Conservation (phyloP, 2,888 invertebrate genomes). For the Branchipolynoe longqiensis region DNA sequence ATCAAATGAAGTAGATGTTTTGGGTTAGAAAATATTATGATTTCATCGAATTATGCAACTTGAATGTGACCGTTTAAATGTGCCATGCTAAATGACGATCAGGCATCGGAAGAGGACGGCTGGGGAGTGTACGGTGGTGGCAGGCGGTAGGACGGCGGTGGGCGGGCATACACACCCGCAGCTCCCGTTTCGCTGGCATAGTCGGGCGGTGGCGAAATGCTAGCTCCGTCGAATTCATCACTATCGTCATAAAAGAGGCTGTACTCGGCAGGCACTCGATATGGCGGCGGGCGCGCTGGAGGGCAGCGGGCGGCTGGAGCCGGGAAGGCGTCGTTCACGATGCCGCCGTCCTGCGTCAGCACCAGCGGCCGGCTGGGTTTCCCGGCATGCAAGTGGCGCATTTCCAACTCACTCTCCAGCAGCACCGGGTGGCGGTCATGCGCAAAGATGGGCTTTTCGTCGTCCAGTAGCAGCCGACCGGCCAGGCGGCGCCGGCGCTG, state of each 20-base stretch:
- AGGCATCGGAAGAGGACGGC: neutral
- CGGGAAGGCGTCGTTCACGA: slow-evolving; percentile 2
- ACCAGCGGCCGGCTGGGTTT: slow-evolving; percentile 70
- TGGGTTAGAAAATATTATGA: no score
- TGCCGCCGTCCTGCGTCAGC: slow-evolving; percentile 56
- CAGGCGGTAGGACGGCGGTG: slow-evolving; percentile 32
- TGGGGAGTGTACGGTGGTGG: slow-evolving; percentile 23
- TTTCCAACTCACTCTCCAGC: slow-evolving; percentile 73
- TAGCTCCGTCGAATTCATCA: slow-evolving; percentile 7
- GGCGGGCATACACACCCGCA: neutral
- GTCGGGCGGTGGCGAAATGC: slow-evolving; percentile 6
- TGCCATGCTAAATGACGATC: neutral
- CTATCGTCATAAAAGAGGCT: neutral
- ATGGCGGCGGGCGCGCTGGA: slow-evolving; percentile 15
- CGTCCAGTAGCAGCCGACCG: slow-evolving; percentile 63
- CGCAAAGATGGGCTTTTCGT: slow-evolving; percentile 71
- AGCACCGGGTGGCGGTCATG: slow-evolving; percentile 74
- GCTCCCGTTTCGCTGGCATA: neutral
- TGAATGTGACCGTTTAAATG: no score
- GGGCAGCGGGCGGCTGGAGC: neutral
- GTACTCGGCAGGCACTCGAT: neutral
- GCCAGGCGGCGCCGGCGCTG: slow-evolving; percentile 61
- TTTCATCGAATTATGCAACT: no score
- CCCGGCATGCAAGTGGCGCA: no score
- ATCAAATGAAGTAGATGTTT: no score